Conservation (phyloP, 2,888 invertebrate genomes). For the Esperia sulphurella region DNA sequence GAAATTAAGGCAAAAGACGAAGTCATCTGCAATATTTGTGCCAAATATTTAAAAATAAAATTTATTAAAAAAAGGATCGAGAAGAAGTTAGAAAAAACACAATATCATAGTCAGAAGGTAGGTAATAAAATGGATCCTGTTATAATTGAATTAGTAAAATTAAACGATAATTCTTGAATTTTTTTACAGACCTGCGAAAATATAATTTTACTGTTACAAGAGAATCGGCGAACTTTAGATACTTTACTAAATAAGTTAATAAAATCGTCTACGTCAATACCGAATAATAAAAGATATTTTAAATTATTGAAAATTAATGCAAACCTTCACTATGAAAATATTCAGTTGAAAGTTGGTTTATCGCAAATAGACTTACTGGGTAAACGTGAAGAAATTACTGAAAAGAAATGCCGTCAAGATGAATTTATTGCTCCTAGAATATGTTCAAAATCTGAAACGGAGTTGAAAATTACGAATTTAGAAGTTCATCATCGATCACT, state of each 20-base stretch:
- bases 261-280: slow-evolving; percentile 24
- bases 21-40: slow-evolving; percentile 37
- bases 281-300: slow-evolving; percentile 31
- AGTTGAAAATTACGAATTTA: slow-evolving; percentile 4
- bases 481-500: neutral
- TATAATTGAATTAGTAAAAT: neutral
- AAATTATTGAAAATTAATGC: slow-evolving; percentile 35
- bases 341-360: slow-evolving; percentile 31
- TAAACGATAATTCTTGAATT: neutral
- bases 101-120: slow-evolving; percentile 30
- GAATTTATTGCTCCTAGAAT: slow-evolving; percentile 12
- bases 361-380: slow-evolving; percentile 4
- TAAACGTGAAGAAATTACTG: slow-evolving; percentile 3
- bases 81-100: slow-evolving; percentile 45
- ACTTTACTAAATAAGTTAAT: slow-evolving; percentile 27
- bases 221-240: slow-evolving; percentile 31
- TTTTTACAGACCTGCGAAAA: slow-evolving; percentile 32
- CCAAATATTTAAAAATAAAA: slow-evolving; percentile 38
- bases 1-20: slow-evolving; percentile 34
- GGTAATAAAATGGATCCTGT: neutral
- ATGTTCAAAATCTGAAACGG: slow-evolving; percentile 6
- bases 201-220: slow-evolving; percentile 30
- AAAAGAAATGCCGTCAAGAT: slow-evolving; percentile 4
- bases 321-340: slow-evolving; percentile 38
- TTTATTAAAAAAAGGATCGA: slow-evolving; percentile 35